A percentile compares a stretch with the other conserved stretches of the same genome.
phyloP scores from a whole-genome alignment of 2,797 vertebrate genomes.

The Gallirallus australis region DNA sequence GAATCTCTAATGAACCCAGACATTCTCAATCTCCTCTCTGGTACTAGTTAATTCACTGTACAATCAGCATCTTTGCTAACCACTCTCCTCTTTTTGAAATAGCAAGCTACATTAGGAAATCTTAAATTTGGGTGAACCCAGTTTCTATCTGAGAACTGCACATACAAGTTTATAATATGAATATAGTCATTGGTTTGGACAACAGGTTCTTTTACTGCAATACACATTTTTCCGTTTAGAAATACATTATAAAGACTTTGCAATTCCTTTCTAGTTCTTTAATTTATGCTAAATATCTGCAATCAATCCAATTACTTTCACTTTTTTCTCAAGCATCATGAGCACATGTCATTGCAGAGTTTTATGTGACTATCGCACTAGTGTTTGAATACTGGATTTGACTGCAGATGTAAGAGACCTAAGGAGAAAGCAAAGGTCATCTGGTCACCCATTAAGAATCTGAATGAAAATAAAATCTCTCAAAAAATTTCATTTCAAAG shows the following conservation, averaged over 20 bases:
- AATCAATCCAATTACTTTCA: not conserved
- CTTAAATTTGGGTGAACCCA: not conserved
- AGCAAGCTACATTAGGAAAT: not conserved
- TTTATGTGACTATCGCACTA: not conserved
- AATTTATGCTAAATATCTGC: not conserved
- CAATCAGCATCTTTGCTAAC: not conserved
- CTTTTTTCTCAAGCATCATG: not conserved
- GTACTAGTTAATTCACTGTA: not conserved
- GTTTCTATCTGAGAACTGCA: not conserved
- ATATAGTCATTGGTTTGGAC: not conserved
- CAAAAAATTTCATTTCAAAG: not conserved
- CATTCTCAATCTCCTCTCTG: not conserved
- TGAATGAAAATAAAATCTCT: not conserved
- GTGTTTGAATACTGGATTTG: not conserved
- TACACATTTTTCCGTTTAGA: not conserved
- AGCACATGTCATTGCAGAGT: not conserved
- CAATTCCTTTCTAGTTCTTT: not conserved
- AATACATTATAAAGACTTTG: not conserved
- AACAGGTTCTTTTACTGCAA: not conserved
- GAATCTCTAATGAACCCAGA: not conserved
- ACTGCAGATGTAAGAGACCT: not conserved
- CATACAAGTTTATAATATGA: not conserved
- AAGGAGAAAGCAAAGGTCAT: not conserved
- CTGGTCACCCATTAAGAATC: fast-evolving
- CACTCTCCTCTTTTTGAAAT: not conserved